A percentile compares a stretch with the other conserved stretches of the same genome.
Conservation (phyloP, 2,797 vertebrate genomes). For the Agapornis canus region DNA sequence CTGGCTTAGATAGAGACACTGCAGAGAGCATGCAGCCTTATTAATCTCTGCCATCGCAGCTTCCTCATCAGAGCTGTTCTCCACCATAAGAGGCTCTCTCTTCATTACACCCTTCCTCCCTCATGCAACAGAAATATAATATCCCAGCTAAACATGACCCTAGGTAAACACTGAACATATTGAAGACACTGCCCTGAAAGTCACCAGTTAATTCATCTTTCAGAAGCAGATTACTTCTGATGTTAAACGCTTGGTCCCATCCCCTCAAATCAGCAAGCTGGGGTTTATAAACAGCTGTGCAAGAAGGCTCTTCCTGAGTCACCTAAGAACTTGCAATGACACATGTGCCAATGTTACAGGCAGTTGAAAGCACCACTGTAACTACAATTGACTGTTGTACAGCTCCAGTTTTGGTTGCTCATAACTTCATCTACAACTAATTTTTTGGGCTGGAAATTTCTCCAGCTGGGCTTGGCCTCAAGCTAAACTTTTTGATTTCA, state of each 20-base stretch:
- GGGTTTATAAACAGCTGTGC: background rate
- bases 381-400: background rate
- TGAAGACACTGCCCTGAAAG: background rate
- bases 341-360: background rate
- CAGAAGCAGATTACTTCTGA: background rate
- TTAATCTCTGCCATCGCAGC: background rate
- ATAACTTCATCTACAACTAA: slow-evolving; percentile 27
- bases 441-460: slow-evolving; percentile 31
- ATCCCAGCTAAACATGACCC: background rate
- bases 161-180: background rate
- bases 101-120: background rate
- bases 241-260: background rate
- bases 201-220: background rate
- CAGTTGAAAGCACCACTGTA: background rate
- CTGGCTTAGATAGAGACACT: background rate
- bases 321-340: background rate
- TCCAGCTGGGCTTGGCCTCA: slow-evolving; percentile 19
- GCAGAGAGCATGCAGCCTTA: background rate
- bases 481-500: slow-evolving; percentile 29
- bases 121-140: background rate
- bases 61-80: background rate
- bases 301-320: background rate
- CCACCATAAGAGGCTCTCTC: background rate
- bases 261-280: background rate
- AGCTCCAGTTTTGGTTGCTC: slow-evolving; percentile 10